These are phyloP conservation scores for Chrysomallon squamiferum DNA, from an alignment of 1,140 invertebrate genomes.

Conservation along the genomic window DNA sequence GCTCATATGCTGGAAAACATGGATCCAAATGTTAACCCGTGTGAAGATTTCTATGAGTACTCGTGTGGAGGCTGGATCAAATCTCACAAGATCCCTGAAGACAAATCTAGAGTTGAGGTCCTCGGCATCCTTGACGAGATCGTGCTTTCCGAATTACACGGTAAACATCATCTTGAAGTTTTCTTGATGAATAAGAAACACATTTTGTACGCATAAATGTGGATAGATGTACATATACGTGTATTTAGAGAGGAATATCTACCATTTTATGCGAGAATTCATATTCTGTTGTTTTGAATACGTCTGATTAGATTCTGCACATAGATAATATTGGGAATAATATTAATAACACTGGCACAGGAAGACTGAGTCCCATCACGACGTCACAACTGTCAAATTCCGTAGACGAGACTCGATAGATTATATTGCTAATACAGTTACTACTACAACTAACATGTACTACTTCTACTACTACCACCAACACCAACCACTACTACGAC, in stretches of 20 bases:
- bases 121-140: constrained; percentile 83
- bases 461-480: too few relatives aligned
- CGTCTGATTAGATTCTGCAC: background rate
- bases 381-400: too few relatives aligned
- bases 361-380: too few relatives aligned
- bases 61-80: constrained; percentile 71
- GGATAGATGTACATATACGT: background rate
- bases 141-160: constrained; percentile 78
- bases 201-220: background rate
- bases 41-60: constrained; percentile 93
- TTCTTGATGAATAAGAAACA: background rate
- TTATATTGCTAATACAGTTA: too few relatives aligned
- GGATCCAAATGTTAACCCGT: constrained; percentile 76
- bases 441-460: too few relatives aligned
- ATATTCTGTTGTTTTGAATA: background rate
- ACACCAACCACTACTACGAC: too few relatives aligned
- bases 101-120: constrained; percentile 10
- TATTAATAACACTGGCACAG: too few relatives aligned
- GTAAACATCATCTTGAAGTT: constrained; percentile 52
- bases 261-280: background rate
- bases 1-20: constrained; percentile 80
- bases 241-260: background rate
- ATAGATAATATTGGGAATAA: too few relatives aligned
- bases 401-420: too few relatives aligned
- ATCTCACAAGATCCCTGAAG: constrained; percentile 24